Evolutionary conservation across 2,113 vertebrate genomes (phyloP).

Genomic region (Chionis minor): DNA sequence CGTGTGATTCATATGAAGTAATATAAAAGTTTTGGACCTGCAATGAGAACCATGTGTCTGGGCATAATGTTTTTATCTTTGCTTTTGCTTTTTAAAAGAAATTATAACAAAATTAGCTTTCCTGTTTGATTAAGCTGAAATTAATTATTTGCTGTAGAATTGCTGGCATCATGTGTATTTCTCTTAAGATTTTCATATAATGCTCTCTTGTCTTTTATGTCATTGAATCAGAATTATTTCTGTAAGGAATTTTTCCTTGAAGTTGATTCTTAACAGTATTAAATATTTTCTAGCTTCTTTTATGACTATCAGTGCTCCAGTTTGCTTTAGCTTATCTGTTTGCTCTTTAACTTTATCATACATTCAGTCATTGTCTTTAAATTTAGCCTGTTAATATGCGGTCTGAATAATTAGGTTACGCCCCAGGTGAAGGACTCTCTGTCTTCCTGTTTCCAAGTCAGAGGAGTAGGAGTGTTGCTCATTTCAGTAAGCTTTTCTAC

Average conservation of each 20-base stretch:
- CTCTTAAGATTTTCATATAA: neutral
- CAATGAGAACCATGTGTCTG: accelerated
- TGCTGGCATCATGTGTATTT: neutral
- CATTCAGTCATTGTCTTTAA: neutral
- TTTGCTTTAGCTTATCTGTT: neutral
- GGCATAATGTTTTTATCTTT: neutral
- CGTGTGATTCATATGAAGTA: neutral
- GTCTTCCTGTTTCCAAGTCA: neutral
- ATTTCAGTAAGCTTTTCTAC: neutral
- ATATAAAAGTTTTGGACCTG: neutral
- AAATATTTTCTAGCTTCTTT: neutral
- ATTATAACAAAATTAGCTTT: neutral
- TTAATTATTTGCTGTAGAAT: neutral
- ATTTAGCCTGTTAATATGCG: neutral
- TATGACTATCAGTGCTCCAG: neutral
- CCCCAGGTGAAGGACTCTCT: neutral
- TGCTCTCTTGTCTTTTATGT: neutral
- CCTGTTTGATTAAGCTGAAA: neutral
- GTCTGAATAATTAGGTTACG: neutral
- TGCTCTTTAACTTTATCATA: neutral
- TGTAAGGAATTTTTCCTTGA: neutral
- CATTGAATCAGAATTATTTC: neutral
- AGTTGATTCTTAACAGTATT: neutral
- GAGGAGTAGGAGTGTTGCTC: neutral
- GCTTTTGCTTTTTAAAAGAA: neutral